Evolutionary conservation across 2,797 vertebrate genomes (phyloP).

Genomic region (Myotis pilosus): DNA sequence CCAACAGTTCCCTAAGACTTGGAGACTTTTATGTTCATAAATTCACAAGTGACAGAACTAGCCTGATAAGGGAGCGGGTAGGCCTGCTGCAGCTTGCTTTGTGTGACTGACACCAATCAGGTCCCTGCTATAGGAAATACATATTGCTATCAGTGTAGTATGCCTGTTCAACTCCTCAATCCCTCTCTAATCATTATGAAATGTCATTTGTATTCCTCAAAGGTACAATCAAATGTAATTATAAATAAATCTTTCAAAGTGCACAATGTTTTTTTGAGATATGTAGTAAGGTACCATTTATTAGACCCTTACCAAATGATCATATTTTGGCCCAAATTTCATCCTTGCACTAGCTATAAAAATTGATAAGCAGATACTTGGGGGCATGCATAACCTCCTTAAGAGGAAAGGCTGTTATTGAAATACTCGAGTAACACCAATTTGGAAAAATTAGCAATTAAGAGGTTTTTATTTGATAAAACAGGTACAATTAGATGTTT

Average conservation of each 20-base stretch:
- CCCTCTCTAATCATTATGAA: constrained; percentile 35
- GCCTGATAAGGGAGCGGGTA: not conserved
- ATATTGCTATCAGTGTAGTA: not conserved
- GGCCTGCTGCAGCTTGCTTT: not conserved
- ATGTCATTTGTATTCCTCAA: not conserved
- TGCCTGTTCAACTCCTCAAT: not conserved
- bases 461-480: constrained; percentile 27
- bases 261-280: not conserved
- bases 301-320: not conserved
- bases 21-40: not conserved
- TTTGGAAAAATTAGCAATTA: not conserved
- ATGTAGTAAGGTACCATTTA: not conserved
- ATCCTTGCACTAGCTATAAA: constrained; percentile 13
- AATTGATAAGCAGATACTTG: not conserved
- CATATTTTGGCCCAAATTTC: constrained; percentile 9
- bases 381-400: not conserved
- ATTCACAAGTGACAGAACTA: not conserved
- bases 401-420: constrained; percentile 10
- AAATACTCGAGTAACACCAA: constrained; percentile 1
- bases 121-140: not conserved
- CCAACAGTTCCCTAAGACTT: not conserved
- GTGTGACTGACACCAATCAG: not conserved
- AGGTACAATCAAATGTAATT: not conserved
- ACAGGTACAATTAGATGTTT: not conserved
- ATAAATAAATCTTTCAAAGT: constrained; percentile 26